Evolutionary conservation across 2,888 invertebrate species (phyloP).

Genomic region (Brachyptera risi): DNA sequence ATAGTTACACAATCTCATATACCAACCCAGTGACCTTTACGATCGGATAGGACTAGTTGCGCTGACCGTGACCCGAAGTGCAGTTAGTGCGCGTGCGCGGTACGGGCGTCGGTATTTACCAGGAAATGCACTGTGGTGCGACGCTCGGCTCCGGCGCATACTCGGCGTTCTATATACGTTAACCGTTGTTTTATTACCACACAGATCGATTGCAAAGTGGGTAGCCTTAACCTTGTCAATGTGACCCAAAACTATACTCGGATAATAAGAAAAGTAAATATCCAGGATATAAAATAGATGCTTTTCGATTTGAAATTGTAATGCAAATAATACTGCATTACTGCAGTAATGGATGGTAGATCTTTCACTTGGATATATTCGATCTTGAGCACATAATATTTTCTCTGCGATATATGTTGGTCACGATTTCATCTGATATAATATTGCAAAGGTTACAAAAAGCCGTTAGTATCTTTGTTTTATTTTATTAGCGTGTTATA

Average conservation of each 20-base stretch:
- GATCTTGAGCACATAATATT: no score
- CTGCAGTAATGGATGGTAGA: no score
- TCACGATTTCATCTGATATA: no score
- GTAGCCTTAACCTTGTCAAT: conserved; percentile 16
- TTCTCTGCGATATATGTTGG: no score
- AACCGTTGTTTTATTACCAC: not conserved
- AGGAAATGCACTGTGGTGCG: conserved; percentile 7
- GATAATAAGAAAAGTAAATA: not conserved
- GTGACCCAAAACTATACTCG: not conserved
- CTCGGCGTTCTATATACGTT: not conserved
- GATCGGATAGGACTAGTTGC: not conserved
- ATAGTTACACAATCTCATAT: no score
- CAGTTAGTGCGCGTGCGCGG: not conserved
- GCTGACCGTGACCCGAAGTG: not conserved
- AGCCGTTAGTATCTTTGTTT: no score
- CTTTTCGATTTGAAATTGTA: not conserved
- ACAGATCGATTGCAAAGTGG: conserved; percentile 7
- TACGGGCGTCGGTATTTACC: not conserved
- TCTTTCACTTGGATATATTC: no score
- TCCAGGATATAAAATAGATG: not conserved
- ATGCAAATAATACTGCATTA: not conserved
- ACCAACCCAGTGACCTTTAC: not conserved
- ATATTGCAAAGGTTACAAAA: no score
- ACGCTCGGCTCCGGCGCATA: not conserved
- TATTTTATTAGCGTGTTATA: no score